Percentiles rank a stretch among this genome's conserved stretches.
Evolutionary conservation across 2,797 vertebrate genomes (phyloP).

Genomic region (Tympanoctomys barrerae): DNA sequence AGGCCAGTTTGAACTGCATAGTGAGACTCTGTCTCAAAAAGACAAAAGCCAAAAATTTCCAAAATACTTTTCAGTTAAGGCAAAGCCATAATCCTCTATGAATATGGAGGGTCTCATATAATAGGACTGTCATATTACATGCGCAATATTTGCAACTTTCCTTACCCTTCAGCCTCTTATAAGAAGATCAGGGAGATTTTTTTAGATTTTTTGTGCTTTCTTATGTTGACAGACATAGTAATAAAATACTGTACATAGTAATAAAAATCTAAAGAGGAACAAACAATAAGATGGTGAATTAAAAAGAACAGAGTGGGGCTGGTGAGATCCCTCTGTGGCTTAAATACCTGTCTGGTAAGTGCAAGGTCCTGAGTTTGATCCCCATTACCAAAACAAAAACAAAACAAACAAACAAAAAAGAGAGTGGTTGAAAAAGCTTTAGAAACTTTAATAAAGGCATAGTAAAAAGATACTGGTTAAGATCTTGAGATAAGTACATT

Average conservation of each 20-base stretch:
- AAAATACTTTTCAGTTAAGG: conserved; percentile 49
- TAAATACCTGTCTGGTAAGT: too few relatives aligned
- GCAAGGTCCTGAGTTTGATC: too few relatives aligned
- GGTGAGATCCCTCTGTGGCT: too few relatives aligned
- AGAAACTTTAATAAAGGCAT: conserved; percentile 34
- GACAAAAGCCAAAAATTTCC: not conserved
- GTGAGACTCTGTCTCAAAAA: too few relatives aligned
- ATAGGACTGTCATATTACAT: not conserved
- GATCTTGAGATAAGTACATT: conserved; percentile 16
- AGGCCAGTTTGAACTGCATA: too few relatives aligned
- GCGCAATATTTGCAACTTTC: not conserved
- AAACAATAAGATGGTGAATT: not conserved
- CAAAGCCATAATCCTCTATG: conserved; percentile 11
- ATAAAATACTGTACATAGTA: not conserved
- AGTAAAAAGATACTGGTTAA: conserved; percentile 34
- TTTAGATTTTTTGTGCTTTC: not conserved
- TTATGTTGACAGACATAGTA: not conserved
- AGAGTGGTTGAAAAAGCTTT: not conserved
- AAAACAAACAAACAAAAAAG: not conserved
- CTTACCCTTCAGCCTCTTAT: not conserved
- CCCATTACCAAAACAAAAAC: too few relatives aligned
- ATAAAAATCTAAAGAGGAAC: not conserved
- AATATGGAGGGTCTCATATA: not conserved
- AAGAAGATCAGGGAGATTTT: not conserved
- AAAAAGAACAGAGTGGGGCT: not conserved